Evolutionary conservation across 2,888 invertebrate species (phyloP), one percentile per base, ranked within the genome.

Genomic region (Liopterus haemorrhoidalis): DNA sequence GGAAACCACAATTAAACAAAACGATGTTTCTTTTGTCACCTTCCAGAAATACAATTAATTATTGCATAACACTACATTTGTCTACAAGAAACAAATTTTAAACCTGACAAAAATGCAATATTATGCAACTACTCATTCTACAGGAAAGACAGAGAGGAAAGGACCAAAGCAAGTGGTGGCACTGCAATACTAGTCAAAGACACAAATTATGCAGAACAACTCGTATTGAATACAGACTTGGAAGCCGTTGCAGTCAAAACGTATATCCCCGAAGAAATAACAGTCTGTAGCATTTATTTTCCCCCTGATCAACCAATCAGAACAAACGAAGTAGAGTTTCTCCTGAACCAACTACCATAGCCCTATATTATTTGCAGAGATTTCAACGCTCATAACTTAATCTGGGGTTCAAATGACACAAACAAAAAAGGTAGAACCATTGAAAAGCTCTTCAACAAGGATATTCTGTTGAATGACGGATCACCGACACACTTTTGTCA

Each of bases 61-160:
- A 39, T 50, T 5, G 30, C 22, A 1, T 21, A 47, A 20, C 11
- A 36, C n/a, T 44, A 41, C 1, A 43, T 52, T 16, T 54, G 49
- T 33, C 11, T 54, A 2, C 54, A 56, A 50, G 56, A 54, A 48
- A 53, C 51, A 4, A 52, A 55, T 35, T 48, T 41, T 30, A 49
- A 50, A 37, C 25, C 42, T 18, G 37, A 47, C 33, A 11, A 36
- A 6, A 21, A 12, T 21, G 30, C 32, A 6, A 41, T 21, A 22
- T 9, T 49, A 21, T 47, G 38, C 15, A 37, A 39, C 9, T 53
- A 49, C 32, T 12, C 37, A 6, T 5, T 37, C 27, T 41, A 37
- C 24, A 21, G 30, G 5, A 42, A 50, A 21, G 49, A 41, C 36
- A 37, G 41, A 41, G 8, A 16, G 11, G 28, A 30, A 8, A 24